phyloP scores from a whole-genome alignment of 2,797 vertebrate species.

The Oreortyx pictus region DNA sequence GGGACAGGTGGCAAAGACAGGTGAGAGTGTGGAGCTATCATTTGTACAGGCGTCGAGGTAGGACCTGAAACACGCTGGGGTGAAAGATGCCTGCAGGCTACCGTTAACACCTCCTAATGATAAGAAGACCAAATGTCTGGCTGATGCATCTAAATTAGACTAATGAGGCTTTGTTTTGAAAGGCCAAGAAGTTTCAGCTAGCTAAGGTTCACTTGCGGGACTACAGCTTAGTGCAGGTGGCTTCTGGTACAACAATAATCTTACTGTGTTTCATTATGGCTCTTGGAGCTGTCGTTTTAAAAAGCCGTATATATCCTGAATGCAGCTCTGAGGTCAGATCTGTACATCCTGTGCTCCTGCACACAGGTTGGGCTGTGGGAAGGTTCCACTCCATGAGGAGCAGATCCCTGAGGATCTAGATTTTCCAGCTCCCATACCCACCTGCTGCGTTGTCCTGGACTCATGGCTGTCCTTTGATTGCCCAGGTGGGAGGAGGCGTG shows the following conservation, averaged over 20 bases:
- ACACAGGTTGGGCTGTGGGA: fast-evolving
- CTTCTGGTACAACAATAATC: constrained; percentile 73
- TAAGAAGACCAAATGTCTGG: not conserved
- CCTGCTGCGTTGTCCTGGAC: not conserved
- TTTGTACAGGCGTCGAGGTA: constrained; percentile 80
- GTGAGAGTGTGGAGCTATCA: constrained; percentile 78
- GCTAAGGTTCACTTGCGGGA: constrained; percentile 82
- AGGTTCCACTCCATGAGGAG: not conserved
- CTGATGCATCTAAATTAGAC: not conserved
- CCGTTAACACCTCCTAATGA: not conserved
- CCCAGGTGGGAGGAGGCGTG: not conserved
- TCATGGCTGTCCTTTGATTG: not conserved
- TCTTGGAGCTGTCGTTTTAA: not conserved
- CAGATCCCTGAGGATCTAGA: not conserved
- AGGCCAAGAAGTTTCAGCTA: constrained; percentile 79
- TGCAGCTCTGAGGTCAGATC: not conserved
- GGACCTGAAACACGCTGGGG: not conserved
- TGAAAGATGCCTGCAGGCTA: not conserved
- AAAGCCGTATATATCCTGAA: not conserved
- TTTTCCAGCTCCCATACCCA: not conserved
- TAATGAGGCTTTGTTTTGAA: constrained; percentile 55
- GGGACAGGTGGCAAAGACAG: constrained; percentile 75
- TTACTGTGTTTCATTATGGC: not conserved
- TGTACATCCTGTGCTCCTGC: fast-evolving
- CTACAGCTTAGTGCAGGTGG: constrained; percentile 80